Evolutionary conservation across 2,888 invertebrate species (phyloP), one percentile per base, ranked within the genome.

Genomic region (Macaria liturata): DNA sequence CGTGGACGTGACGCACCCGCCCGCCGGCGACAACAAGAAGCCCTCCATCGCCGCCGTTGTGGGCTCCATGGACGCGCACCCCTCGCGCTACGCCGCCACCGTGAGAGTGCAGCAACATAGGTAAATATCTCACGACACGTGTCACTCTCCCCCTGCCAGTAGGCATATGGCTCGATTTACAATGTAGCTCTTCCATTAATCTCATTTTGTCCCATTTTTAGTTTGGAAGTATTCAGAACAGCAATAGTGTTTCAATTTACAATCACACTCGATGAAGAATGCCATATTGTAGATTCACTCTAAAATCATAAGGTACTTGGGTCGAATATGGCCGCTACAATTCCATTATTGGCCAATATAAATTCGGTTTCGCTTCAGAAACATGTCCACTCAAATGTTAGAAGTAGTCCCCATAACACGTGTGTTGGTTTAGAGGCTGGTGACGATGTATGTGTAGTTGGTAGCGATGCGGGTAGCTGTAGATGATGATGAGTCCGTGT

Each of bases 41-140:
- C 99, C 99, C 64, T 99, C 98, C 64, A 99, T 99, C 81, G 99
- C 99, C 52, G 99, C 99, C 57, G 98, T 99, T 54, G 99, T 99
- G 9, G 99, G 98, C 65, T 98, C 98, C 66, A 99, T 99, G 99
- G 99, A 99, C 93, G 99, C 99, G 60, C 99, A 99, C 93, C 99
- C 99, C 4, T 98, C 98, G 66, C 95, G 99, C 45, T 99, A 99
- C 89, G 98, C 99, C 46, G 99, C 99, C 68, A 99, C 99, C 1
- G 99, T 99, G 51, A 93, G 99, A 54, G 99, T 99, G 59, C 99
- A 99, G 86, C 98, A 98, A 76, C 99, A 99, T 88, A 93, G 92
- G 92, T 91, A 71, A 58, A 31, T 46, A 37, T 37, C 48, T 8
- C 6, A 8, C n/a, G 7, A 9, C 6, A 6, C 30, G 7, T 32